Conservation (phyloP, 1,140 invertebrate genomes). For the Dysdera silvatica region DNA sequence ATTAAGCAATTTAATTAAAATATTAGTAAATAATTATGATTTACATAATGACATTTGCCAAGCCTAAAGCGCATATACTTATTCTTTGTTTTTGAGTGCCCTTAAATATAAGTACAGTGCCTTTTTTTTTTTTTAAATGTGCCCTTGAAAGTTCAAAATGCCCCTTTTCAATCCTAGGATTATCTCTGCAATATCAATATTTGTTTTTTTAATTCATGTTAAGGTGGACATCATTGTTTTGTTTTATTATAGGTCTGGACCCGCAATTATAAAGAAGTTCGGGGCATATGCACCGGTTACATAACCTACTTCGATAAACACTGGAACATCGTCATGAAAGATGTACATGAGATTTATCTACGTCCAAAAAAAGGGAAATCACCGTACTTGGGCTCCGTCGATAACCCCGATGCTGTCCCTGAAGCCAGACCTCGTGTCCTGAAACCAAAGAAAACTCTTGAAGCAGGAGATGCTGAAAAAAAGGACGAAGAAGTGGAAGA, state of each 20-base stretch:
- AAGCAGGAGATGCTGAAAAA: background rate
- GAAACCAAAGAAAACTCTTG: background rate
- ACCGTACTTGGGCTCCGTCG: background rate
- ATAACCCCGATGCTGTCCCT: background rate
- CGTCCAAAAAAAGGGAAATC: constrained; percentile 15
- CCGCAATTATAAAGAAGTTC: constrained; percentile 49
- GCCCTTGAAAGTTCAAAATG: too few species aligned
- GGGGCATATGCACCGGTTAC: constrained; percentile 69
- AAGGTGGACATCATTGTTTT: background rate
- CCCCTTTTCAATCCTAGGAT: too few species aligned
- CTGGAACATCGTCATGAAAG: constrained; percentile 80
- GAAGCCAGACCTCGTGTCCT: background rate
- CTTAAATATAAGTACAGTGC: too few species aligned
- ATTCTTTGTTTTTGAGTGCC: too few species aligned
- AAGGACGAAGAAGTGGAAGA: background rate
- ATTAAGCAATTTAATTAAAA: too few species aligned
- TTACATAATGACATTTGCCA: too few species aligned
- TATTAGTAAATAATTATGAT: too few species aligned
- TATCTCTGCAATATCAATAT: too few species aligned
- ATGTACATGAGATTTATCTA: constrained; percentile 69
- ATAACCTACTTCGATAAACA: constrained; percentile 87
- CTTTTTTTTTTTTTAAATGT: too few species aligned
- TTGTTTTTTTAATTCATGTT: too few species aligned
- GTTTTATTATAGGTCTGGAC: constrained; percentile 44
- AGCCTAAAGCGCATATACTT: too few species aligned